phyloP scores from a whole-genome alignment of 2,888 invertebrate species.

The Macaria notata region DNA sequence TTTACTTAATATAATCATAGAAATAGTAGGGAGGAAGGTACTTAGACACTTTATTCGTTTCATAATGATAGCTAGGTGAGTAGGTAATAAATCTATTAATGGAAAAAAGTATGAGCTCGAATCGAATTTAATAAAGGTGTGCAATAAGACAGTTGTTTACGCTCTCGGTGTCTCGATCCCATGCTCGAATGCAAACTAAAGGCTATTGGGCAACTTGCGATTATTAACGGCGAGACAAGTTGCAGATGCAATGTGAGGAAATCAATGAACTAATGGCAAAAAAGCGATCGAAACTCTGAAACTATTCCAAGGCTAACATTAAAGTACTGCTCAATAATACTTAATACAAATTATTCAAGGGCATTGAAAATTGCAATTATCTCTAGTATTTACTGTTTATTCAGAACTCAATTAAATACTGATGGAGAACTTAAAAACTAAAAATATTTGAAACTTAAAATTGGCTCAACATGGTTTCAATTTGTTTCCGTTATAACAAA shows the following conservation, averaged over 20 bases:
- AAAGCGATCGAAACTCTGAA: conserved; percentile 15
- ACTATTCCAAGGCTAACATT: conserved; percentile 17
- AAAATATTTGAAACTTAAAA: conserved; percentile 25
- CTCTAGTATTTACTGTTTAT: conserved; percentile 16
- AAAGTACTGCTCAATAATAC: background rate
- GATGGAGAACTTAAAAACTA: conserved; percentile 41
- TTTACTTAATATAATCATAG: too few relatives aligned
- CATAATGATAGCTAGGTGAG: too few relatives aligned
- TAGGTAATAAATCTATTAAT: too few relatives aligned
- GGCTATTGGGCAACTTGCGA: conserved; percentile 43
- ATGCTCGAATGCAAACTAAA: conserved; percentile 16
- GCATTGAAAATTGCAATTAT: conserved; percentile 9
- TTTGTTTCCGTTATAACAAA: conserved; percentile 1
- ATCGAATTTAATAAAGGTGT: conserved; percentile 7
- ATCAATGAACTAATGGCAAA: conserved; percentile 35
- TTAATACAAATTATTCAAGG: conserved; percentile 2
- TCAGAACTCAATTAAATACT: conserved; percentile 42
- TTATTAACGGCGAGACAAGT: conserved; percentile 48
- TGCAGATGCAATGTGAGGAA: conserved; percentile 45
- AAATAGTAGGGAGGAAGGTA: too few relatives aligned
- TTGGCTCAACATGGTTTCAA: background rate
- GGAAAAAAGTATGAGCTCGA: too few relatives aligned
- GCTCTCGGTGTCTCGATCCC: conserved; percentile 18
- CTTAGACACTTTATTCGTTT: too few relatives aligned
- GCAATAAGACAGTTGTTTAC: conserved; percentile 12